Base-by-base conservation (phyloP, 2,113 vertebrate genomes). In the Tachysurus fulvidraco region DNA sequence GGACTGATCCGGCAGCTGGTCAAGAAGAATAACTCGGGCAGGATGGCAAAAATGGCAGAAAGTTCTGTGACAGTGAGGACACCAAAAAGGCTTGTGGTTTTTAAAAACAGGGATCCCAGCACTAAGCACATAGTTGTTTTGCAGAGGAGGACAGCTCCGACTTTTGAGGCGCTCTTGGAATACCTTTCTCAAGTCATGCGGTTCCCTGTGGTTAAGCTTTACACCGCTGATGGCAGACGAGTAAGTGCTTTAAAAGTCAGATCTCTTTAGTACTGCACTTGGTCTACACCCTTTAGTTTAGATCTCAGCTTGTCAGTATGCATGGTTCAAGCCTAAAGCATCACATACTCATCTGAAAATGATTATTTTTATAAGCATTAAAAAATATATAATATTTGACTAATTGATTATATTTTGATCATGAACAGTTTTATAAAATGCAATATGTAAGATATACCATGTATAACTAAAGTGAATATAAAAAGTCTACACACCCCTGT, bases 171-270 rank as follows among this genome's bases (percentile, higher is more conserved):
- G 59, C 94, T 99, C 78, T 92, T 99, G 92, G 96, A 96, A 92
- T 94, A 97, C 86, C 93, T 99, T 73, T 96, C 96, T 0, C 95
- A 96, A 79, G 90, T 96, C 83, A 94, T 99, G 95, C 95, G 95
- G 88, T 96, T 96, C 87, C 95, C 95, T 9, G 97, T 99, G 4
- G 85, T 92, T 71, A 99, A 97, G 91, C 94, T 99, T 1, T 99
- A 96, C 81, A 94, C 96, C 4, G 93, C 93, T 0, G 96, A 99
- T 46, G 97, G 98, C 82, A 96, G 95, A 94, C 96, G 96, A 94
- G 98, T 99, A 91, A 97, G 96, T 93, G 55, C 17, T 41, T 65
- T 65, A 50, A 46, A 50, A 17, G 13, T 44, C 46, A 46, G 19
- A 21, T 12, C 21, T 46, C 41, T 74, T 74, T 74, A 46, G 19